phyloP scores from a whole-genome alignment of 2,888 invertebrate genomes.

The Synanthedon formicaeformis region DNA sequence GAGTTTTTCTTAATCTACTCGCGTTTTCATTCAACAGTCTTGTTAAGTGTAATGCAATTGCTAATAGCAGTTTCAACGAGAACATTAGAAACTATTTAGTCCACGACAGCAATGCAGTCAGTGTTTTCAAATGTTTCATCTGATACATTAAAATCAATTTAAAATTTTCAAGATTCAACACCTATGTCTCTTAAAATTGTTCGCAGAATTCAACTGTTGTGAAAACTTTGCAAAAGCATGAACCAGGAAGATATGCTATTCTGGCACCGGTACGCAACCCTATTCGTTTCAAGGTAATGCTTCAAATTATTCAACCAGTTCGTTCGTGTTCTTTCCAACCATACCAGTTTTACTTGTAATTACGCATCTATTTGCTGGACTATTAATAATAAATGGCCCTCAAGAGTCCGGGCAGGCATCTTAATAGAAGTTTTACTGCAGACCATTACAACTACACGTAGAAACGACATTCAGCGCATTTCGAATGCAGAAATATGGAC shows the following conservation, averaged over 20 bases:
- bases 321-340: neutral
- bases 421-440: slow-evolving; percentile 4
- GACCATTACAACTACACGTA: slow-evolving; percentile 7
- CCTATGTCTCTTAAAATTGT: neutral
- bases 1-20: neutral
- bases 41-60: slow-evolving; percentile 10
- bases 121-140: neutral
- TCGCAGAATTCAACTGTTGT: slow-evolving; percentile 44
- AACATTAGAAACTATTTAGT: slow-evolving; percentile 40
- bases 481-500: slow-evolving; percentile 25
- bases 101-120: slow-evolving; percentile 13
- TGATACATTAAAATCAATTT: neutral
- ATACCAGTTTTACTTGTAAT: neutral
- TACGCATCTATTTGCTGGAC: neutral
- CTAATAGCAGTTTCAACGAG: slow-evolving; percentile 38
- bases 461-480: slow-evolving; percentile 19
- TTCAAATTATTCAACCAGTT: neutral
- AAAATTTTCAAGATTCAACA: neutral
- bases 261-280: slow-evolving; percentile 28
- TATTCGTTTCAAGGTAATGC: slow-evolving; percentile 37
- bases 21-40: neutral
- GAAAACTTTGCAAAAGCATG: slow-evolving; percentile 46
- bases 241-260: slow-evolving; percentile 27
- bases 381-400: neutral
- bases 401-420: slow-evolving; percentile 3